Base-by-base conservation (phyloP, 2,113 vertebrate species). In the Neomonachus schauinslandi region DNA sequence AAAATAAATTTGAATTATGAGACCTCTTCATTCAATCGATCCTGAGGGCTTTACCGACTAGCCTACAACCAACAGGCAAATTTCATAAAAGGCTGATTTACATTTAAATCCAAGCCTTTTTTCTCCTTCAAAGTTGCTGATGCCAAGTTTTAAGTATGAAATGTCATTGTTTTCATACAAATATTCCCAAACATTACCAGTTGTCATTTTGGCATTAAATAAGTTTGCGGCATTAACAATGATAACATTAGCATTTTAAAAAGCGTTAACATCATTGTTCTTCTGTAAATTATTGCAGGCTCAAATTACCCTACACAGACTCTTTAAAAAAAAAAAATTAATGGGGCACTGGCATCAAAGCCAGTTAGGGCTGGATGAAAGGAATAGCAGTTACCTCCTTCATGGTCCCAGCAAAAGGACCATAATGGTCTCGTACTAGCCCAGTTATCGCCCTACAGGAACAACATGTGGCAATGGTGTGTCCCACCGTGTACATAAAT, bases 81-180 rank as follows among this genome's bases (percentile, higher is more conserved):
- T 91, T 95, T 96, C 86, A 85, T 77, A 51, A 96, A 92, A 93
- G 81, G 22, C 65, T 93, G 84, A 94, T 95, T 98, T 77, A 94
- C 92, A 93, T 96, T 98, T 94, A 94, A 97, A 98, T 91, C 87
- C 1, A 1, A 97, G 84, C 26, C 71, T 92, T 76, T 63, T 74
- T 26, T 12, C 24, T 85, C 51, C 59, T 63, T 57, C 94, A 46
- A 88, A 92, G 85, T 97, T 85, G 91, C 94, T 82, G 92, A 92
- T 95, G 94, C 53, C 57, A 55, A 96, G 65, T 95, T 96, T 97
- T 91, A 95, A 93, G 61, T 92, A 93, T 77, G 81, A 95, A 94
- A 93, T 95, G 71, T 69, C 94, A 96, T 39, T 97, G 96, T 95
- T 98, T 97, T 97, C 91, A 98, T 46, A 97, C 72, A 98, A 96